Evolutionary conservation across 2,113 vertebrate genomes (phyloP).

Genomic region (Ailurus styani): DNA sequence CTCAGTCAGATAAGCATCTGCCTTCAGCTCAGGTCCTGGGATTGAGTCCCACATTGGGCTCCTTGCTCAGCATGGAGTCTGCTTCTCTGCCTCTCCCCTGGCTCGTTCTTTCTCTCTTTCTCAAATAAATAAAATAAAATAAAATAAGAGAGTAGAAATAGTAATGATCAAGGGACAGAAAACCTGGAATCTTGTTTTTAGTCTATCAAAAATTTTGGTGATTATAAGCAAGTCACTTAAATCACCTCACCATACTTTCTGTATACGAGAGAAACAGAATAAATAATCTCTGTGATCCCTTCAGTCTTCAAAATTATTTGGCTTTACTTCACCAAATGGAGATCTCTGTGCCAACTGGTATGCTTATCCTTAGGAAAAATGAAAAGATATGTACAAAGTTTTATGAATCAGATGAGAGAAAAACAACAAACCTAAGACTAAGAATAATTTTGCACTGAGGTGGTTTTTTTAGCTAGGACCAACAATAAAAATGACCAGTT

Average conservation of each 20-base stretch:
- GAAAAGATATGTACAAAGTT: not conserved
- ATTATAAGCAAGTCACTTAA: not conserved
- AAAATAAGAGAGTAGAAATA: not conserved
- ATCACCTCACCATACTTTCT: not conserved
- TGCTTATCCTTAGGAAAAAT: not conserved
- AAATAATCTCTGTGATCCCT: not conserved
- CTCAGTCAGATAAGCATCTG: not conserved
- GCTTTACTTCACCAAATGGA: not conserved
- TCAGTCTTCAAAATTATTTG: not conserved
- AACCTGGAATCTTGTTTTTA: not conserved
- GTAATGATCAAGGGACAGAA: not conserved
- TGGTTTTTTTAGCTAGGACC: not conserved
- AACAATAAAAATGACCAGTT: not conserved
- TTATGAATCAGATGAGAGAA: not conserved
- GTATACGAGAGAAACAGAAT: not conserved
- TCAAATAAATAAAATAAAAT: too few relatives aligned
- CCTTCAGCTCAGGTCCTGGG: not conserved
- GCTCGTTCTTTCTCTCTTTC: not conserved
- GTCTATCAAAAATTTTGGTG: not conserved
- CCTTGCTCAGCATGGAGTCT: not conserved
- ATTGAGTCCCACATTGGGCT: not conserved
- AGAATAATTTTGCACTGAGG: not conserved
- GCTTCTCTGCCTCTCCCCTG: not conserved
- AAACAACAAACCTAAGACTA: not conserved
- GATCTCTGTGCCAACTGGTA: not conserved